Percentiles rank a stretch among this genome's conserved stretches.
These are phyloP conservation scores for Rhinolophus sinicus DNA, from an alignment of 2,113 vertebrate species.

Conservation along the genomic window DNA sequence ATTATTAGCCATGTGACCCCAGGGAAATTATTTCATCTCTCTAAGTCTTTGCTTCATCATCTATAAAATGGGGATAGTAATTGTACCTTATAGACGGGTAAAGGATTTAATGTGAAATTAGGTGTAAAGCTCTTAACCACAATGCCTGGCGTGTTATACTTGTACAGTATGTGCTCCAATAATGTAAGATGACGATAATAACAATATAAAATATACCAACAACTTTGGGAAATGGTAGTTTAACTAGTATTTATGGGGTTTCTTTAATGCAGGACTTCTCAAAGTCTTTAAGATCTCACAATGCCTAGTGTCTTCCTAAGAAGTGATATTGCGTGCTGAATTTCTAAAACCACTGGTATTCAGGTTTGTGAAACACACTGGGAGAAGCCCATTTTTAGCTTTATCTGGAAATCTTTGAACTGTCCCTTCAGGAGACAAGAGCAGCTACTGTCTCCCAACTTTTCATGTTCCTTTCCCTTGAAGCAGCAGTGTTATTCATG, in stretches of 20 bases:
- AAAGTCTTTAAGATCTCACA: neutral
- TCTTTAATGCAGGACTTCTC: neutral
- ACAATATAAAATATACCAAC: neutral
- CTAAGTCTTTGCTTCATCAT: neutral
- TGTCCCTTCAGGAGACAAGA: neutral
- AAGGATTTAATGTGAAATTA: neutral
- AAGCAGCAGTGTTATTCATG: neutral
- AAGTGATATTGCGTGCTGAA: neutral
- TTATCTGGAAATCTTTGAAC: neutral
- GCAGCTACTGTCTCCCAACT: neutral
- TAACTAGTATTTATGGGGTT: neutral
- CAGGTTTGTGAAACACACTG: neutral
- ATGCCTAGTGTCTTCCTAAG: neutral
- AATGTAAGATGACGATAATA: neutral
- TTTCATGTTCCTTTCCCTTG: neutral
- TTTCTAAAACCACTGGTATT: neutral
- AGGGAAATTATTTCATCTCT: neutral
- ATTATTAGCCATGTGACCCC: neutral
- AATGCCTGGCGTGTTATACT: no score
- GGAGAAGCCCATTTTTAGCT: neutral
- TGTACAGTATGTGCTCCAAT: neutral
- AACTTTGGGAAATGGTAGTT: neutral
- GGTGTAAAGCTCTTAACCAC: neutral
- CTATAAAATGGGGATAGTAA: neutral
- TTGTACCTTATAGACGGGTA: neutral